Base-by-base conservation (phyloP, 2,113 vertebrate species). In the Etia nguti region DNA sequence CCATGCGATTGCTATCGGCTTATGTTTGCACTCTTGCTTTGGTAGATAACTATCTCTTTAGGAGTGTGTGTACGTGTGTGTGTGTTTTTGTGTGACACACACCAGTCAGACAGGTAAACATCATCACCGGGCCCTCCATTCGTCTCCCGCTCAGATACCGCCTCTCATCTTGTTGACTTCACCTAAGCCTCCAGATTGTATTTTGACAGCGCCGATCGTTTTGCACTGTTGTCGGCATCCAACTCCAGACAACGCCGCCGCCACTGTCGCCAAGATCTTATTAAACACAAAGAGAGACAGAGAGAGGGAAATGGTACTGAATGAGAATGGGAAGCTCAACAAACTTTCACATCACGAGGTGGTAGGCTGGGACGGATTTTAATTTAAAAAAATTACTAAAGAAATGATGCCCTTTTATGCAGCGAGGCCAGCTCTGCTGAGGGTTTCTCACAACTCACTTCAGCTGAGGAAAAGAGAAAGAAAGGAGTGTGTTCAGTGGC, bases 131-230 rank as follows among this genome's bases (percentile, higher is more conserved):
- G 46, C 55, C 86, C 85, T 59, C 54, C 86, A 79, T 70, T 79
- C 77, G 29, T 55, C 48, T 73, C 70, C 31, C 20, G 3, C 31
- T 88, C 87, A 83, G 86, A 93, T 92, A 89, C 43, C 84, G 29
- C 62, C 83, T 93, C 79, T 91, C 88, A 86, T 92, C 87, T 92
- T 91, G 94, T 93, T 89, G 94, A 93, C 91, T 93, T 86, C 92
- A 84, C 87, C 92, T 83, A 88, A 92, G 91, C 88, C 81, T 88
- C 86, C 81, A 94, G 93, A 95, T 95, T 94, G 90, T 56, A 89
- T 88, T 94, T 93, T 92, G 91, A 94, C 93, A 93, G 82, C 59
- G 6, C 80, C 57, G 83, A 94, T 95, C 91, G 91, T 93, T 87
- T 85, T 41, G 26, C 70, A 77, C 84, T 31, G 16, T 87, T 88